Evolutionary conservation across 2,113 vertebrate genomes (phyloP), one percentile per base, ranked within the genome.

Genomic region (Mesocricetus auratus): DNA sequence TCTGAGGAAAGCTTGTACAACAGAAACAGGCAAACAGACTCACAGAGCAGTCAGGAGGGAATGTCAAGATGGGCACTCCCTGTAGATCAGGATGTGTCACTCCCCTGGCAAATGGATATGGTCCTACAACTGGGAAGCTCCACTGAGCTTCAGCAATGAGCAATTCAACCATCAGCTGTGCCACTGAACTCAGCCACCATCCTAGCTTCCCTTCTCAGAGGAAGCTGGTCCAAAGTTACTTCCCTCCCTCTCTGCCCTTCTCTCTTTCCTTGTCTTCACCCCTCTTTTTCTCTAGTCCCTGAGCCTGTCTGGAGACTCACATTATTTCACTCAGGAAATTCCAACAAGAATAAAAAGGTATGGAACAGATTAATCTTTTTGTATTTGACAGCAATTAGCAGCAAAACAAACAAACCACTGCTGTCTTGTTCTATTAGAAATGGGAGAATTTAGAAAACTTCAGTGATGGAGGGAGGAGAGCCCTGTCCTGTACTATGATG

Each of bases 201-300:
- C 19, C 22, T 60, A 36, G 21, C 11, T 78, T 0, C 42, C 45
- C 9, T 73, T 10, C 58, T 15, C 16, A 85, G 62, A 89, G 56
- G 19, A 64, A 29, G n/a, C 5, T 62, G 68, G n/a, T 13, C 69
- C 45, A 16, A 45, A 88, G 11, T 78, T 58, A 29, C 15, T 62
- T 15, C 12, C 39, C 16, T 50, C 24, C 9, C 13, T 50, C 29
- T 0, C 3, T 7, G 33, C 26, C 10, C 7, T n/a, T 3, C 1
- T 33, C 3, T 45, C 22, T 15, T 39, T 36, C 47, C 60, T 39
- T 15, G 9, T 47, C 36, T 53, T 39, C 33, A 21, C 13, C 7
- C 47, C 17, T 68, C 29, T 17, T 17, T 45, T 21, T 16, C n/a
- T 6, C 36, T 50, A 86, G 60, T 39, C 71, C 15, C 66, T 42